Base-by-base conservation (phyloP, 2,888 invertebrate genomes). In the Drosophila phalerata region DNA sequence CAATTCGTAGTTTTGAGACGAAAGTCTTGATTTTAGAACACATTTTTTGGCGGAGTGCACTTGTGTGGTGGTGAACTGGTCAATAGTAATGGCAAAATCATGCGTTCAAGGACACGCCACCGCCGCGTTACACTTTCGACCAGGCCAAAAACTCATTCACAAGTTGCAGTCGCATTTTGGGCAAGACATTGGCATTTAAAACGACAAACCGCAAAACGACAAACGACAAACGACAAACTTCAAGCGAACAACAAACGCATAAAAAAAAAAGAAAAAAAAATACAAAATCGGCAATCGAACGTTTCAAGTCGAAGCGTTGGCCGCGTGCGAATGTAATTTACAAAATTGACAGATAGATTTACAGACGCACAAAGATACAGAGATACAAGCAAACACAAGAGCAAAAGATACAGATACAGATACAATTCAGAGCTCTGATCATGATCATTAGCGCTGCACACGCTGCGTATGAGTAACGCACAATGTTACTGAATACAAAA, bases 151-250 rank as follows among this genome's bases (percentile, higher is more conserved):
- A 71, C 84, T 85, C 85, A 85, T 85, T 85, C 86, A 85, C 84
- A 84, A 84, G 15, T 40, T 32, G 74, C 68, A 66, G 25, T 75
- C 61, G 75, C 64, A 43, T 85, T 88, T 86, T 84, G 81, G 85
- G 81, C 77, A 79, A 88, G 86, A 81, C 88, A 88, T 88, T 88
- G 88, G 88, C 88, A 88, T 88, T 88, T 89, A 88, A 79, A 79
- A 57, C 64, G 57, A 52, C 43, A 48, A 69, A n/a, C n/a, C 5
- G 25, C 2, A 88, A 79, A 79, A 57, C 64, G 57, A 11, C 13
- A 11, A 32, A 61, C 56, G 22, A 55, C 65, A 68, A 72, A 32
- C 55, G 37, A 38, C 61, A 52, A 77, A 67, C 57, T 40, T 25
- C 25, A 25, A 25, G 6, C 25, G 25, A 34, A 49, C 22, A 43